These are phyloP conservation scores for Trichogramma dendrolimi DNA, from an alignment of 2,888 invertebrate genomes.

Conservation along the genomic window DNA sequence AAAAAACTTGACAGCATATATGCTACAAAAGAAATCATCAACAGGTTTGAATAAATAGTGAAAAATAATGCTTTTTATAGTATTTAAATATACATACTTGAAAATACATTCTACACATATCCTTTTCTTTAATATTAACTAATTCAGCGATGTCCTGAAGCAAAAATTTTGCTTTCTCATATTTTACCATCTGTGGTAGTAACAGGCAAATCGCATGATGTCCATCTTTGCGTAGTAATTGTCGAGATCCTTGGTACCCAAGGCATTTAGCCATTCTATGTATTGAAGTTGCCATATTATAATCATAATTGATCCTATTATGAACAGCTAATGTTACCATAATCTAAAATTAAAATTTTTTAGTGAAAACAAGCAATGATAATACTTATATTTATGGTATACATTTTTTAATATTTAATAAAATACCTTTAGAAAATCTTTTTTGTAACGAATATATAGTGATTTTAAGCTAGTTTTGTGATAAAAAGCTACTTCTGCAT, in stretches of 20 bases:
- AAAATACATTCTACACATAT: slow-evolving; percentile 61
- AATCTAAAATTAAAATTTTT: slow-evolving; percentile 37
- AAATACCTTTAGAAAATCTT: slow-evolving; percentile 53
- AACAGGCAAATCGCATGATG: slow-evolving; percentile 66
- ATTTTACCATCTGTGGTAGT: slow-evolving; percentile 58
- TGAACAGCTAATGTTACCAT: slow-evolving; percentile 60
- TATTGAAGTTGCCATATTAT: slow-evolving; percentile 59
- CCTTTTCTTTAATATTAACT: slow-evolving; percentile 56
- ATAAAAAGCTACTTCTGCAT: slow-evolving; percentile 58
- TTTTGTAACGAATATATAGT: slow-evolving; percentile 62
- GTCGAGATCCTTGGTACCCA: slow-evolving; percentile 65
- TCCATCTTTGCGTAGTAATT: slow-evolving; percentile 67
- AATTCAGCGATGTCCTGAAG: slow-evolving; percentile 63
- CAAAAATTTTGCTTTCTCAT: slow-evolving; percentile 57
- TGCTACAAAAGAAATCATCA: slow-evolving; percentile 23
- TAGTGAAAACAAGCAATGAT: slow-evolving; percentile 6
- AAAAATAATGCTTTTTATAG: neutral
- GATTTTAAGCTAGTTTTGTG: slow-evolving; percentile 57
- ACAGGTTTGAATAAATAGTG: slow-evolving; percentile 17
- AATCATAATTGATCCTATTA: slow-evolving; percentile 57
- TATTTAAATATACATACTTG: slow-evolving; percentile 34
- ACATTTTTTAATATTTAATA: neutral
- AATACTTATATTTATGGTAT: neutral
- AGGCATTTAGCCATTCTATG: slow-evolving; percentile 64
- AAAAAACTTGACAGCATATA: slow-evolving; percentile 25